phyloP scores from a whole-genome alignment of 2,113 vertebrate genomes.

The Bubo bubo region DNA sequence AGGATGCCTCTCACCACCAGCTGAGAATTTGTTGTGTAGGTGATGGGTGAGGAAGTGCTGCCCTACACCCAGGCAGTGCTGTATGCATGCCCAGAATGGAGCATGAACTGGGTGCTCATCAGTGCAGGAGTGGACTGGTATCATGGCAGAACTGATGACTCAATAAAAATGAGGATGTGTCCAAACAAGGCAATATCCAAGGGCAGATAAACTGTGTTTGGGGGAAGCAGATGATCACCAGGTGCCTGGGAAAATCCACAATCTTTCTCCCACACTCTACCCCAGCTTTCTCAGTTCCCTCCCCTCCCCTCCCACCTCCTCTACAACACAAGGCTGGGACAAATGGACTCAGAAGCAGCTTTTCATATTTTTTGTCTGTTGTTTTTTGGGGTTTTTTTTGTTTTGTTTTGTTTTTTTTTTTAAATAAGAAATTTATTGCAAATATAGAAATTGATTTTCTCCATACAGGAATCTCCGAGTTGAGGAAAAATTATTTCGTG shows the following conservation, averaged over 20 bases:
- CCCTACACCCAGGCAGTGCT: not conserved
- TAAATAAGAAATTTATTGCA: slow-evolving; percentile 89
- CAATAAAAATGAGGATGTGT: not conserved
- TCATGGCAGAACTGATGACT: not conserved
- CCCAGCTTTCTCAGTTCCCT: not conserved
- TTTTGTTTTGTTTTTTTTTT: slow-evolving; percentile 61
- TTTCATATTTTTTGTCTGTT: slow-evolving; percentile 29
- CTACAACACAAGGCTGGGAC: not conserved
- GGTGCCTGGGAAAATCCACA: not conserved
- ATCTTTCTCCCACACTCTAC: not conserved
- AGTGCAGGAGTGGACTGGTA: rapidly evolving
- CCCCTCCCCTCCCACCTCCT: not conserved
- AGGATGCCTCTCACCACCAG: not conserved
- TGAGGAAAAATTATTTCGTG: slow-evolving; percentile 82
- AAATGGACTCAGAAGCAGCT: slow-evolving; percentile 27
- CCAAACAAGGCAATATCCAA: not conserved
- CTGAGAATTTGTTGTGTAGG: not conserved
- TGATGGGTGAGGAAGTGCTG: not conserved
- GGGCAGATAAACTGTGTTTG: not conserved
- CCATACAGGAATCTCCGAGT: slow-evolving; percentile 83
- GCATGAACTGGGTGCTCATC: not conserved
- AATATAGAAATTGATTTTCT: slow-evolving; percentile 88
- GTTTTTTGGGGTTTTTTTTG: slow-evolving; percentile 33
- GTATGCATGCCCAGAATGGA: not conserved
- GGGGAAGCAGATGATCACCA: not conserved